Conservation (phyloP, 2,797 vertebrate genomes). For the Okamejei kenojei region DNA sequence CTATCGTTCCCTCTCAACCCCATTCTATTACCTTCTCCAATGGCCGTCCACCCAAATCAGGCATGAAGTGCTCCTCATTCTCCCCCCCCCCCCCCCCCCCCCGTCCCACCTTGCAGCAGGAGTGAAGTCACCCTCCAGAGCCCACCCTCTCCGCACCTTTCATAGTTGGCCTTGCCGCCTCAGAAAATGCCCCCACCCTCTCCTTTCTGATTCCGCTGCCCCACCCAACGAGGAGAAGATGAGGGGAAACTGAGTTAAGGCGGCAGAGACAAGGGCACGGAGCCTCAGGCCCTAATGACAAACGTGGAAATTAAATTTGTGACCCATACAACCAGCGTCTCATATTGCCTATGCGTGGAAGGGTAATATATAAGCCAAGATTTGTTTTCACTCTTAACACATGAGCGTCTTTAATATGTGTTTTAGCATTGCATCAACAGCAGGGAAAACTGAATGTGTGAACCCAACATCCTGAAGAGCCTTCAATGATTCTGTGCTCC, state of each 20-base stretch:
- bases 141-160: background rate
- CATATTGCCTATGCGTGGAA: slow-evolving; percentile 48
- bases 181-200: background rate
- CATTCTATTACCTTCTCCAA: no score
- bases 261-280: background rate
- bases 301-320: slow-evolving; percentile 52
- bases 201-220: no score
- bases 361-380: slow-evolving; percentile 13
- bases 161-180: no score
- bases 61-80: no score
- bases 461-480: slow-evolving; percentile 22
- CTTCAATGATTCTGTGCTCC: slow-evolving; percentile 20
- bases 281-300: background rate
- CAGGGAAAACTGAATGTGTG: slow-evolving; percentile 20
- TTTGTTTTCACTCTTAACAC: slow-evolving; percentile 37
- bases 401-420: slow-evolving; percentile 21
- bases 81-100: no score
- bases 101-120: no score
- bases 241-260: background rate
- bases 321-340: slow-evolving; percentile 58
- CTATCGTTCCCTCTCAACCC: no score
- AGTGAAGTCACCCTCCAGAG: background rate
- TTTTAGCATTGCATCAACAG: slow-evolving; percentile 11
- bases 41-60: background rate
- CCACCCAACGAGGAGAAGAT: background rate